phyloP scores from a whole-genome alignment of 2,113 vertebrate genomes.

The Alethe diademata region DNA sequence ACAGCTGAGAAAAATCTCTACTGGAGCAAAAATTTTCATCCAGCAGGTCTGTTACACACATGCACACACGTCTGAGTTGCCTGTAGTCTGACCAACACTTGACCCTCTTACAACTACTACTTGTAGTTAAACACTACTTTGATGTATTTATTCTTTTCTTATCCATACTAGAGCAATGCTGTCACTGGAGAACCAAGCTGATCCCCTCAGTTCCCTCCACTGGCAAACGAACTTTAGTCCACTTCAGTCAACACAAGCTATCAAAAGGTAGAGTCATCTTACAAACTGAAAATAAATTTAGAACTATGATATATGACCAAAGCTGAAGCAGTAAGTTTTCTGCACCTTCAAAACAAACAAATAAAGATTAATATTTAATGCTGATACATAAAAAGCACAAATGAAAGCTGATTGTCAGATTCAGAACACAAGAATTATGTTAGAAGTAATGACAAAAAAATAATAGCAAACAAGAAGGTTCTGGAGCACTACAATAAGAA shows the following conservation, averaged over 20 bases:
- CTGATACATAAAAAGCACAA: not conserved
- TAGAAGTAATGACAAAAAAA: not conserved
- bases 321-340: not conserved
- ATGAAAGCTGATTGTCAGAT: not conserved
- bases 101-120: not conserved
- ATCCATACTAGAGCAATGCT: not conserved
- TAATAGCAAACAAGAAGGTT: not conserved
- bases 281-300: conserved; percentile 30
- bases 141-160: not conserved
- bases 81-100: not conserved
- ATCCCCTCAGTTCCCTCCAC: not conserved
- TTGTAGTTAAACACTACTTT: not conserved
- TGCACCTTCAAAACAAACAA: not conserved
- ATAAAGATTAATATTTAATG: not conserved
- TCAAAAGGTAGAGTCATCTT: conserved; percentile 21
- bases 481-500: not conserved
- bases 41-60: not conserved
- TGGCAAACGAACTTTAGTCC: conserved; percentile 6
- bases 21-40: not conserved
- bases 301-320: not conserved
- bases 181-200: not conserved
- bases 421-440: not conserved
- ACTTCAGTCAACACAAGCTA: not conserved
- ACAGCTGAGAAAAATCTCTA: not conserved
- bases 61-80: not conserved